phyloP scores from a whole-genome alignment of 2,888 invertebrate species.

The Zaprionus bogoriensis region DNA sequence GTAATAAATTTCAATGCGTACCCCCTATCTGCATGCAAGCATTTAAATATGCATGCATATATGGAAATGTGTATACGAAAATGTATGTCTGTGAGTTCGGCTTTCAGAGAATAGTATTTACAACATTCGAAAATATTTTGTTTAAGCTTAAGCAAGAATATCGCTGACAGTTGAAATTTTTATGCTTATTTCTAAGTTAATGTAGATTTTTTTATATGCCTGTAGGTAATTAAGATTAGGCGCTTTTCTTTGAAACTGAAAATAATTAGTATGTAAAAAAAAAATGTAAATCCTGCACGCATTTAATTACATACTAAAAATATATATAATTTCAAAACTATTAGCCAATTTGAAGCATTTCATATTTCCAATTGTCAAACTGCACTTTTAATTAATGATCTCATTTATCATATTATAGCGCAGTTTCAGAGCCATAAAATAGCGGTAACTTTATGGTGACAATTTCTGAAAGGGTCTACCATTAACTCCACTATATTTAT shows the following conservation, averaged over 20 bases:
- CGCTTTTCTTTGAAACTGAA: too few relatives aligned
- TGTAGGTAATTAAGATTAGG: not conserved
- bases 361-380: too few relatives aligned
- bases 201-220: not conserved
- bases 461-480: not conserved
- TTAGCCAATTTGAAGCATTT: too few relatives aligned
- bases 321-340: too few relatives aligned
- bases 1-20: slow-evolving; percentile 55
- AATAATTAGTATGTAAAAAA: too few relatives aligned
- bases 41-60: slow-evolving; percentile 5
- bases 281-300: too few relatives aligned
- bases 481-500: not conserved
- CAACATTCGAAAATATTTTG: too few relatives aligned
- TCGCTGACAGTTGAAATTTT: not conserved
- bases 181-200: not conserved
- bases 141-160: not conserved
- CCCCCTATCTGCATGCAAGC: slow-evolving; percentile 26
- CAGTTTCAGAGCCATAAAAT: not conserved
- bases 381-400: not conserved
- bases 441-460: not conserved
- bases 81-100: too few relatives aligned
- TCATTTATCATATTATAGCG: not conserved
- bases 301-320: too few relatives aligned
- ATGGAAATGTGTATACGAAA: not conserved
- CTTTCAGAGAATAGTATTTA: not conserved